Percentiles rank a stretch among this genome's conserved stretches.
These are phyloP conservation scores for Cryptus viduatorius DNA, from an alignment of 2,888 invertebrate genomes.

Conservation along the genomic window DNA sequence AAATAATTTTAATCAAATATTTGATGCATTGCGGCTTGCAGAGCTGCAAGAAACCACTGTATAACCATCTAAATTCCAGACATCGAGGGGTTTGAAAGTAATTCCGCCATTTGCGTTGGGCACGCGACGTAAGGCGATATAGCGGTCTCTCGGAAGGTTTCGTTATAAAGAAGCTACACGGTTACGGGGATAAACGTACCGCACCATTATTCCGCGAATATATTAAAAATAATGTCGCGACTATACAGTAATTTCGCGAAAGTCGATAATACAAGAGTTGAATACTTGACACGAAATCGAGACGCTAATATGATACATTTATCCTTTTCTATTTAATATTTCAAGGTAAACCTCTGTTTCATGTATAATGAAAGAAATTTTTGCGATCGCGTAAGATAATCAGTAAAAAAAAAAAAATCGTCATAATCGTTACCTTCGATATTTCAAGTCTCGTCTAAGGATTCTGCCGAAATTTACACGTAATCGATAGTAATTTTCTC, in stretches of 20 bases:
- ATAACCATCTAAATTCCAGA: background rate
- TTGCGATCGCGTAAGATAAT: too few species aligned
- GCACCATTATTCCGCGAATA: background rate
- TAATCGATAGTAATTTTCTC: too few species aligned
- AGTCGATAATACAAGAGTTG: background rate
- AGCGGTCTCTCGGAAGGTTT: background rate
- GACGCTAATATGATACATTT: background rate
- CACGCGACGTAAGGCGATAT: conserved; percentile 14
- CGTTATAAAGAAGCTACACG: background rate
- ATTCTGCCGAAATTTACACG: too few species aligned
- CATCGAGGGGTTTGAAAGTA: conserved; percentile 8
- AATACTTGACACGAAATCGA: background rate
- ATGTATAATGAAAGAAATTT: too few species aligned
- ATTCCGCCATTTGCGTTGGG: background rate
- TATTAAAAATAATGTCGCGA: background rate
- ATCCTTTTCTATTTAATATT: background rate
- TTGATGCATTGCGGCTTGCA: conserved; percentile 6
- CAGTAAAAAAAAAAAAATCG: background rate
- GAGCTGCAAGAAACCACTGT: background rate
- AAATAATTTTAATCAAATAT: conserved; percentile 1
- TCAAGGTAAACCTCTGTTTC: too few species aligned
- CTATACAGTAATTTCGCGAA: background rate
- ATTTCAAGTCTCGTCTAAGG: too few species aligned
- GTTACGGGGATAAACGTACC: background rate
- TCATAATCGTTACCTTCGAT: too few species aligned